Conservation (phyloP, 2,797 vertebrate genomes). For the Potorous gilbertii region DNA sequence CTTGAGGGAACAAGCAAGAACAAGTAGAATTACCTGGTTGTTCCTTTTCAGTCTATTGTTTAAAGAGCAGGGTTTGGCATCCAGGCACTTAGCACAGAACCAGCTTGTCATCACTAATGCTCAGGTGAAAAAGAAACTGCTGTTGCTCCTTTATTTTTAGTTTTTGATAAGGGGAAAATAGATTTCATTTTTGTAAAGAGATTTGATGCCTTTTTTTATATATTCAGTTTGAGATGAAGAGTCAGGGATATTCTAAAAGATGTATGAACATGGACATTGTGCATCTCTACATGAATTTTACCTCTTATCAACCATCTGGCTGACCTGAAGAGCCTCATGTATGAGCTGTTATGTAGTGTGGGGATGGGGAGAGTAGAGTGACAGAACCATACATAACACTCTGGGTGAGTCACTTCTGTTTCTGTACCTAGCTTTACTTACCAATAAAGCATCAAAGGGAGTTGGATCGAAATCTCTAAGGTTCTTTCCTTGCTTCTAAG, state of each 20-base stretch:
- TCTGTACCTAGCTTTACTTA: constrained; percentile 34
- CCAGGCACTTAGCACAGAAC: background rate
- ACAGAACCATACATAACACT: background rate
- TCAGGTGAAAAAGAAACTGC: background rate
- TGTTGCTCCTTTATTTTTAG: background rate
- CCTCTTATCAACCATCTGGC: background rate
- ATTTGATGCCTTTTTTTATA: constrained; percentile 3
- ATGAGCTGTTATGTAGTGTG: background rate
- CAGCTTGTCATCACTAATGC: background rate
- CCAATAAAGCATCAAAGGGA: constrained; percentile 22
- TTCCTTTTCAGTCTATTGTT: background rate
- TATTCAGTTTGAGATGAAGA: background rate
- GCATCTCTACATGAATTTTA: constrained; percentile 6
- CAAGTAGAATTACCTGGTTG: background rate
- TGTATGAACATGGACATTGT: background rate
- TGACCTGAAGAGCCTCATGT: background rate
- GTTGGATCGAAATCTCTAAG: background rate
- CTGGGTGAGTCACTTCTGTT: background rate
- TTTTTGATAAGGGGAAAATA: background rate
- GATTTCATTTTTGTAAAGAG: constrained; percentile 25
- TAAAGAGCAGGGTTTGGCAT: background rate
- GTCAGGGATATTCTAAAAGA: constrained; percentile 9
- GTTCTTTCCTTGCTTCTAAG: background rate
- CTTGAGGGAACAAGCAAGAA: background rate
- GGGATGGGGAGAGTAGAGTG: background rate